Conservation (phyloP, 1,140 invertebrate species). For the Neomicropteryx cornuta region DNA sequence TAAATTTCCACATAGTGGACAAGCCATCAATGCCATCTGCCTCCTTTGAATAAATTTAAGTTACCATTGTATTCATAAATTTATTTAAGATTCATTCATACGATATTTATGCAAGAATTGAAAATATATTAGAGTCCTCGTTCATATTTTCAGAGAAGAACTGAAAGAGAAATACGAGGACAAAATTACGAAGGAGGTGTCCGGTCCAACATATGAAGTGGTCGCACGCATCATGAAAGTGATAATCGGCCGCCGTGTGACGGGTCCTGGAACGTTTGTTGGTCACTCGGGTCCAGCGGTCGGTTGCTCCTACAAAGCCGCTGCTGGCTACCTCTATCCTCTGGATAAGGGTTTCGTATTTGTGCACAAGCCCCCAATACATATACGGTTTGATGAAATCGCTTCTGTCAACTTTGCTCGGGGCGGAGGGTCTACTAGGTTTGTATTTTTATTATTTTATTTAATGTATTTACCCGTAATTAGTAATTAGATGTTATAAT, state of each 20-base stretch:
- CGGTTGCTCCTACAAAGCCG: constrained; percentile 96
- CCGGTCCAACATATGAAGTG: constrained; percentile 91
- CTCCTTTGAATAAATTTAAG: constrained; percentile 7
- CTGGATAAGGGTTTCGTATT: constrained; percentile 98
- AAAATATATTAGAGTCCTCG: too few species aligned
- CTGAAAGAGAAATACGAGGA: constrained; percentile 90
- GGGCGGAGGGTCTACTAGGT: constrained; percentile 83
- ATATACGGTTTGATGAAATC: constrained; percentile 97
- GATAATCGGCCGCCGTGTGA: constrained; percentile 89
- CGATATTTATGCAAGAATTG: constrained; percentile 13
- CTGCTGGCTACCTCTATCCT: constrained; percentile 94
- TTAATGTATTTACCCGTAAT: too few species aligned
- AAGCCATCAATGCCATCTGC: not conserved
- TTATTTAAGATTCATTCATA: not conserved
- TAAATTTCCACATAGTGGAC: too few species aligned
- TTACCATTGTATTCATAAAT: constrained; percentile 7
- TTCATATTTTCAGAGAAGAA: constrained; percentile 57
- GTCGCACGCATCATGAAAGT: constrained; percentile 94
- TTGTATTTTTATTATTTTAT: constrained; percentile 13
- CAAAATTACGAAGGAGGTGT: constrained; percentile 83
- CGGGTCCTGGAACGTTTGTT: constrained; percentile 84
- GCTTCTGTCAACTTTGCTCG: constrained; percentile 92
- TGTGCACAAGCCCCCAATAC: constrained; percentile 96
- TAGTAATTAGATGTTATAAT: too few species aligned
- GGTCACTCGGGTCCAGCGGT: constrained; percentile 87